phyloP scores from a whole-genome alignment of 2,797 vertebrate genomes.

The Hippopotamyrus pictus region DNA sequence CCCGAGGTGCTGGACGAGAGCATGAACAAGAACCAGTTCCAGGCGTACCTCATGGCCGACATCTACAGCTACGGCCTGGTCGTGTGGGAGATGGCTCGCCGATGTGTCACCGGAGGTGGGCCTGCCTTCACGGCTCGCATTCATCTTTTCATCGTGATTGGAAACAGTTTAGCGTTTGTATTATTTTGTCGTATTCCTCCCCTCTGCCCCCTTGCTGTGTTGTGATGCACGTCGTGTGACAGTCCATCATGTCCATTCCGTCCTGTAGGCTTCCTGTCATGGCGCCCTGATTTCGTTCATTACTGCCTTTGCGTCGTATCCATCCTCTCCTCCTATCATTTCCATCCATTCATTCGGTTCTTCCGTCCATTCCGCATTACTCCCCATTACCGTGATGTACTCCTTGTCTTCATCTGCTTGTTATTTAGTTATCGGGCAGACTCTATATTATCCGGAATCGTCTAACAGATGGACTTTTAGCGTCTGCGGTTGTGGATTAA shows the following conservation, averaged over 20 bases:
- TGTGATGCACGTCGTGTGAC: not conserved
- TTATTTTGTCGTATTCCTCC: not conserved
- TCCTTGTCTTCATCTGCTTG: not conserved
- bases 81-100: slow-evolving; percentile 91
- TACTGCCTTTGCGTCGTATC: not conserved
- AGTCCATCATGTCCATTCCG: not conserved
- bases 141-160: not conserved
- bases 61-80: slow-evolving; percentile 94
- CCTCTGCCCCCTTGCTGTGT: not conserved
- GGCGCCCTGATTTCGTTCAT: not conserved
- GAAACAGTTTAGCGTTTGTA: not conserved
- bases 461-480: not conserved
- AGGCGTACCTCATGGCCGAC: slow-evolving; percentile 95
- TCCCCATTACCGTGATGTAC: not conserved
- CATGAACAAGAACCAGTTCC: slow-evolving; percentile 92
- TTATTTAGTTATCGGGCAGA: not conserved
- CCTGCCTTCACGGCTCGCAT: not conserved
- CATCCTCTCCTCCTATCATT: not conserved
- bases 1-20: slow-evolving; percentile 91
- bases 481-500: not conserved
- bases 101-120: slow-evolving; percentile 88
- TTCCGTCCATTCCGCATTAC: not conserved
- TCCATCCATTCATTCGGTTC: not conserved
- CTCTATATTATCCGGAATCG: not conserved
- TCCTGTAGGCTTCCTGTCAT: not conserved